These are phyloP conservation scores for Electrophaes corylata DNA, from an alignment of 2,888 invertebrate genomes.

Conservation along the genomic window DNA sequence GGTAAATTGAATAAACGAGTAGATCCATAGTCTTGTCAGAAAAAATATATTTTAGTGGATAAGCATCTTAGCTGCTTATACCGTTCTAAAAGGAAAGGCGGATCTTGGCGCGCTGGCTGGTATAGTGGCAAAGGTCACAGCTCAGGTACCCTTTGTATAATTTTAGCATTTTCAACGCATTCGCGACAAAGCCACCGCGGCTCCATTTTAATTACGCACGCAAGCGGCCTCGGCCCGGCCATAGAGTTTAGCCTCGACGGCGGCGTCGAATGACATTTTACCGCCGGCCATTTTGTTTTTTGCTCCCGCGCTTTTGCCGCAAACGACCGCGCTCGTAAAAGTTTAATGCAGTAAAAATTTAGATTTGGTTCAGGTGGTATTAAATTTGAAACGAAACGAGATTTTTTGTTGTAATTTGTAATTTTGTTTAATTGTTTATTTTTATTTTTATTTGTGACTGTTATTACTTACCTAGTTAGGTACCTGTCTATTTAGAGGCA, in stretches of 20 bases:
- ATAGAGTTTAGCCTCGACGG: slow-evolving; percentile 22
- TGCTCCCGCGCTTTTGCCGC: slow-evolving; percentile 65
- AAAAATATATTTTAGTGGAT: neutral
- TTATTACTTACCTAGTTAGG: too few species aligned
- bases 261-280: slow-evolving; percentile 72
- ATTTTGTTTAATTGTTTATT: neutral
- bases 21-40: too few species aligned
- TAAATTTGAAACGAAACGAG: slow-evolving; percentile 80
- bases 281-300: slow-evolving; percentile 66
- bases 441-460: slow-evolving; percentile 1
- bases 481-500: too few species aligned
- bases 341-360: slow-evolving; percentile 82
- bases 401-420: slow-evolving; percentile 67
- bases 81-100: neutral
- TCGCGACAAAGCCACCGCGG: slow-evolving; percentile 50
- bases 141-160: slow-evolving; percentile 34
- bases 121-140: slow-evolving; percentile 28
- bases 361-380: slow-evolving; percentile 72
- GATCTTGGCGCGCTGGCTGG: neutral
- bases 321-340: slow-evolving; percentile 66
- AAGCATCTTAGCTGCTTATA: neutral
- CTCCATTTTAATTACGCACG: slow-evolving; percentile 54
- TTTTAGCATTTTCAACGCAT: slow-evolving; percentile 44
- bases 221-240: slow-evolving; percentile 40
- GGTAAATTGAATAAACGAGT: too few species aligned